Base-by-base conservation (phyloP, 2,797 vertebrate species). In the Cichlasoma orientale region DNA sequence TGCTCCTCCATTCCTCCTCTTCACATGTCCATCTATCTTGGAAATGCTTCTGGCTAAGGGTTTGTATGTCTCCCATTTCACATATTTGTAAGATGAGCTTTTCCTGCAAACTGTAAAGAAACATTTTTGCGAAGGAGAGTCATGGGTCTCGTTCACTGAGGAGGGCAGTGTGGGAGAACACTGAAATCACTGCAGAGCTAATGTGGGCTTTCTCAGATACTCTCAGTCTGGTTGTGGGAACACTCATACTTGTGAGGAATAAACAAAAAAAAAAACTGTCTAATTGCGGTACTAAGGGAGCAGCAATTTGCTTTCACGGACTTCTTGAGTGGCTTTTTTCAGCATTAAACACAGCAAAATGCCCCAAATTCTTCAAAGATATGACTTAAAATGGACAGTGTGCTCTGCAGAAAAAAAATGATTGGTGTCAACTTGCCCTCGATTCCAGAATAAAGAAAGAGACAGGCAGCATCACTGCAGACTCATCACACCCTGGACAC, bases 221-320 rank as follows among this genome's bases (percentile, higher is more conserved):
- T 31, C n/a, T 27, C n/a, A 66, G 57, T 52, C 13, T 63, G 61
- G 27, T 27, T 44, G 27, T 50, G 69, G 27, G 27, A 72, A 59
- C 18, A 52, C 5, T 10, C n/a, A 31, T 23, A 33, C 44, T 56
- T 71, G 52, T 56, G 58, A 71, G 57, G 16, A 75, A 50, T 44
- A 76, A 63, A 69, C 53, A 16, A 77, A 74, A 72, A 57, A 4
- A 14, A 63, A 56, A 21, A 1, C 1, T 21, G 77, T 71, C 10
- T 74, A 80, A 84, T 73, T 88, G 33, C 68, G 38, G 36, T 16
- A 23, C 31, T 47, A 36, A 70, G 4, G 54, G 71, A 86, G 75
- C 57, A 63, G 56, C 56, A 75, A 83, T 85, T 83, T 63, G 14
- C 72, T 59, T 74, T 29, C 13, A 44, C 29, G 74, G 61, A 54